Evolutionary conservation across 2,888 invertebrate genomes (phyloP).

Genomic region (Lobophora halterata): DNA sequence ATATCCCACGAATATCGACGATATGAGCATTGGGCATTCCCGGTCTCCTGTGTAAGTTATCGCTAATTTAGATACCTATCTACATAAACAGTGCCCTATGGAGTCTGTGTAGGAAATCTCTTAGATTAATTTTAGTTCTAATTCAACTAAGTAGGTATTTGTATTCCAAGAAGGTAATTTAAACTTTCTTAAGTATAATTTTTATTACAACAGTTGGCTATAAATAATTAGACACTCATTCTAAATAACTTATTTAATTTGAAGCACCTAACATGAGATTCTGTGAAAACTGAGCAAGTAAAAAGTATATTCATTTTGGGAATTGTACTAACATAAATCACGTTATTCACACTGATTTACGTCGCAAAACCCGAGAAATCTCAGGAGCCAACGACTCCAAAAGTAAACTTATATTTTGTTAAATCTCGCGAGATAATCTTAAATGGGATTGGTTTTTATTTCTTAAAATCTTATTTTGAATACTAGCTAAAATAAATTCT

Average conservation of each 20-base stretch:
- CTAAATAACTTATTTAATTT: too few relatives aligned
- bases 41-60: constrained; percentile 20
- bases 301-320: too few relatives aligned
- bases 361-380: constrained; percentile 11
- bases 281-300: too few relatives aligned
- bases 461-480: constrained; percentile 3
- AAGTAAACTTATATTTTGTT: constrained; percentile 8
- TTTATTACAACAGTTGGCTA: too few relatives aligned
- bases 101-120: constrained; percentile 3
- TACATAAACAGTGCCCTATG: constrained; percentile 10
- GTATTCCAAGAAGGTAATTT: too few relatives aligned
- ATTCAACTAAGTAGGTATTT: too few relatives aligned
- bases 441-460: constrained; percentile 4
- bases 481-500: neutral
- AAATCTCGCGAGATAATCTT: constrained; percentile 6
- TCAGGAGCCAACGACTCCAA: constrained; percentile 10
- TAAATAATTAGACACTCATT: too few relatives aligned
- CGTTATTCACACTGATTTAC: too few relatives aligned
- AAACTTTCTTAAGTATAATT: too few relatives aligned
- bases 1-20: constrained; percentile 23
- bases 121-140: constrained; percentile 12
- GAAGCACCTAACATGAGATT: too few relatives aligned
- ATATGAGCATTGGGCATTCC: constrained; percentile 24
- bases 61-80: constrained; percentile 16
- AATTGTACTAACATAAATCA: too few relatives aligned